Base-by-base conservation (phyloP, 1,140 invertebrate species). In the Mya arenaria region DNA sequence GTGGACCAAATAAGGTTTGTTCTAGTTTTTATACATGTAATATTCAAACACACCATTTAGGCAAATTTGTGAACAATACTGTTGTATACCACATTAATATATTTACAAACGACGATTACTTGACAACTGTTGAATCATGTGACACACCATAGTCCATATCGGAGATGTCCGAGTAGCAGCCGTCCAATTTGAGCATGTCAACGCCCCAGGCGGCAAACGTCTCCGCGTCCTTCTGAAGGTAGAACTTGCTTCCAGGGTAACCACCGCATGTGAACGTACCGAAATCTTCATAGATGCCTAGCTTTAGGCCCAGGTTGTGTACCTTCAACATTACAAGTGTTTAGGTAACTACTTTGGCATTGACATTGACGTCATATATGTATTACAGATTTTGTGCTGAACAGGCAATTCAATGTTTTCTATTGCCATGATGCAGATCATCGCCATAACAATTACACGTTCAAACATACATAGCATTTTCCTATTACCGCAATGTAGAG, bases 201-300 rank as follows among this genome's bases (percentile, higher is more conserved):
- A 99, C 97, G 63, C 96, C 96, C 98, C 98, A 99, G 1, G 96
- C 95, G 6, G 97, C 97, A 93, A 99, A 99, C 4, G 96, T 97
- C 28, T 96, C 93, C 0, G 98, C 97, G 93, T 99, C 98, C 87
- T 94, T 94, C 89, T 97, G 94, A 83, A 98, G 94, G 93, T 97
- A 95, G 0, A 96, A 96, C 44, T 97, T 93, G 68, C 97, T 96
- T 39, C 98, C 98, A 15, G 98, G 98, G 92, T 98, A 99, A 4
- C 97, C 97, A 37, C 85, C 94, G 87, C 98, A 99, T 0, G 98
- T 99, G 89, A 96, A 96, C 87, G 96, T 98, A 4, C 98, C 98
- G 93, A 96, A 98, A 92, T 99, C 97, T 92, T 98, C 97, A 90
- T 99, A 99, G 75, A 99, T 98, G 23, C 98, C 98, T 89, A 99